These are phyloP conservation scores for Crossocerus cetratus DNA, from an alignment of 2,888 invertebrate species.

Conservation along the genomic window DNA sequence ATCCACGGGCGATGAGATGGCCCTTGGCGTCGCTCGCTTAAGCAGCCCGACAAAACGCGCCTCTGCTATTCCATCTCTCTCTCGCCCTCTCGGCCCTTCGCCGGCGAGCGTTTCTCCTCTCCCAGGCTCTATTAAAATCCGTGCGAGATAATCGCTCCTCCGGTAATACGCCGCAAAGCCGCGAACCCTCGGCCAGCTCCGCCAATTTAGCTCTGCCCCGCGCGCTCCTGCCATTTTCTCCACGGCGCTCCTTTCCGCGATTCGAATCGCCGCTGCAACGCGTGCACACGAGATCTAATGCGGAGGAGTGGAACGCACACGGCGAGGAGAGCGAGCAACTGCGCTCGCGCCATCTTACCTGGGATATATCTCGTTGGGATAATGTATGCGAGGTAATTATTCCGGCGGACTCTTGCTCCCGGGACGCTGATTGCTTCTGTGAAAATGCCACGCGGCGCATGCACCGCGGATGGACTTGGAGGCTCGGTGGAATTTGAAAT, in stretches of 20 bases:
- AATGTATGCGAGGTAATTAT: slow-evolving; percentile 53
- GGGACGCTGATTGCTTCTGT: slow-evolving; percentile 26
- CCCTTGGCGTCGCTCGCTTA: slow-evolving; percentile 48
- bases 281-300: not conserved
- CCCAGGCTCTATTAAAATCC: slow-evolving; percentile 63
- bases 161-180: slow-evolving; percentile 64
- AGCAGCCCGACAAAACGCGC: slow-evolving; percentile 39
- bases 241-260: slow-evolving; percentile 19
- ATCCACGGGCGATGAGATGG: slow-evolving; percentile 46
- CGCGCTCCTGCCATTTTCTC: slow-evolving; percentile 18
- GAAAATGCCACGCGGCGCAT: slow-evolving; percentile 16
- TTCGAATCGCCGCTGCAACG: slow-evolving; percentile 24
- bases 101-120: slow-evolving; percentile 25
- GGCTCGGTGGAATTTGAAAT: slow-evolving; percentile 40
- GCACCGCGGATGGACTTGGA: slow-evolving; percentile 25
- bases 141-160: slow-evolving; percentile 64
- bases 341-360: slow-evolving; percentile 30
- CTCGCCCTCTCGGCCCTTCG: not conserved
- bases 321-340: slow-evolving; percentile 23
- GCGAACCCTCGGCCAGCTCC: slow-evolving; percentile 54
- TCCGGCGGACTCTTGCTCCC: slow-evolving; percentile 33
- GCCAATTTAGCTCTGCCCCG: slow-evolving; percentile 56
- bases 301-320: slow-evolving; percentile 16
- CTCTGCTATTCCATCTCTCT: not conserved
- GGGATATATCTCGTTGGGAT: slow-evolving; percentile 28